These are phyloP conservation scores for Dione vanillae DNA, from an alignment of 2,888 invertebrate species.

Conservation along the genomic window DNA sequence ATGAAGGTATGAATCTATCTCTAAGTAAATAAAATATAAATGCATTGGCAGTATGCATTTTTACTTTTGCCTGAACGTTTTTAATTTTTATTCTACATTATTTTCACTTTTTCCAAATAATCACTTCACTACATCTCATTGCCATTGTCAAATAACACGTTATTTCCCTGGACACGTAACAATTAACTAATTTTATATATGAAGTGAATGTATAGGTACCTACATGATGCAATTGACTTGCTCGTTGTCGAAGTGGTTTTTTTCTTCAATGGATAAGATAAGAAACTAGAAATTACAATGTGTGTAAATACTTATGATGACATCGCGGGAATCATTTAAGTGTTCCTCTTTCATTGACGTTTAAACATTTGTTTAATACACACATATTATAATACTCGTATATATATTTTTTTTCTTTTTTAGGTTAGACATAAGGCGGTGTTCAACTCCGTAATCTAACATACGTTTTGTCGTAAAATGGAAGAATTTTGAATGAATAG, in stretches of 20 bases:
- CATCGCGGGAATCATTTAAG: background rate
- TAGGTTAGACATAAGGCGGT: too few species aligned
- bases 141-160: background rate
- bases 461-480: too few species aligned
- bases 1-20: too few species aligned
- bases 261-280: background rate
- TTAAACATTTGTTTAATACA: too few species aligned
- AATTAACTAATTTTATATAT: background rate
- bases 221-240: background rate
- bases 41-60: background rate
- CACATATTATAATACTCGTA: too few species aligned
- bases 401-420: too few species aligned
- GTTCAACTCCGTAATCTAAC: too few species aligned
- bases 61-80: background rate
- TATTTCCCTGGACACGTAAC: background rate
- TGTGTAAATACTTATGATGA: background rate
- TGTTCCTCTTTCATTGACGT: background rate
- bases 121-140: conserved; percentile 1
- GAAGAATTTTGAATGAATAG: too few species aligned
- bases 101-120: background rate
- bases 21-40: too few species aligned
- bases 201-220: background rate
- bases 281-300: background rate
- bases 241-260: background rate
- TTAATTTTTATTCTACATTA: too few species aligned